Evolutionary conservation across 1,140 invertebrate species (phyloP).

Genomic region (Micrasema longulum): DNA sequence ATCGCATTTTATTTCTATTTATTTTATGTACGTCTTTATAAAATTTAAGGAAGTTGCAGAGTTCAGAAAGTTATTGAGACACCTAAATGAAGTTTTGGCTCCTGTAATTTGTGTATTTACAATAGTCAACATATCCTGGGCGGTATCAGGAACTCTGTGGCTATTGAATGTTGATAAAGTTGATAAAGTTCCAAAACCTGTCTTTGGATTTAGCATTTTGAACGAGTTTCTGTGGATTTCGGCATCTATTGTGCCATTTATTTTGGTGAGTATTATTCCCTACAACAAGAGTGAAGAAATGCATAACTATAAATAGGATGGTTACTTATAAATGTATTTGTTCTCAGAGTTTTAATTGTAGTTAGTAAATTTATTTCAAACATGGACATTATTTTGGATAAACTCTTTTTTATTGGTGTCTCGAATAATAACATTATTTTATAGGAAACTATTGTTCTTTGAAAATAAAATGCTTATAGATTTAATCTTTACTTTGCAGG

Average conservation of each 20-base stretch:
- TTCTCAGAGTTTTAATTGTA: no score
- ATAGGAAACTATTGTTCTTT: no score
- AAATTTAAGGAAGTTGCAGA: constrained; percentile 76
- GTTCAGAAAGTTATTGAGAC: constrained; percentile 79
- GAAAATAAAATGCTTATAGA: no score
- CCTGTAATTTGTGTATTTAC: constrained; percentile 81
- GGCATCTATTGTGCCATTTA: constrained; percentile 76
- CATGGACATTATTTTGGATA: no score
- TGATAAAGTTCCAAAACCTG: constrained; percentile 67
- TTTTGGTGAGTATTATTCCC: constrained; percentile 71
- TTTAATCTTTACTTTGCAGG: no score
- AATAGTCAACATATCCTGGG: constrained; percentile 79
- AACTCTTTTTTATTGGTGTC: no score
- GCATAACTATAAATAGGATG: no score
- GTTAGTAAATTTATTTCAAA: no score
- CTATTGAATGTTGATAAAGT: constrained; percentile 72
- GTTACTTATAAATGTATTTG: no score
- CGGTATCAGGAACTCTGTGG: constrained; percentile 75
- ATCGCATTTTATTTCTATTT: no score
- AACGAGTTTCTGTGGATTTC: constrained; percentile 78
- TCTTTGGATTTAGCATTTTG: constrained; percentile 71
- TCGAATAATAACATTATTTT: no score
- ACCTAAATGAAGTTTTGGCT: constrained; percentile 79
- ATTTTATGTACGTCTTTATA: neutral
- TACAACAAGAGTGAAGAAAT: no score